These are phyloP conservation scores for Diaphora mendica DNA, from an alignment of 2,888 invertebrate species.

Conservation along the genomic window DNA sequence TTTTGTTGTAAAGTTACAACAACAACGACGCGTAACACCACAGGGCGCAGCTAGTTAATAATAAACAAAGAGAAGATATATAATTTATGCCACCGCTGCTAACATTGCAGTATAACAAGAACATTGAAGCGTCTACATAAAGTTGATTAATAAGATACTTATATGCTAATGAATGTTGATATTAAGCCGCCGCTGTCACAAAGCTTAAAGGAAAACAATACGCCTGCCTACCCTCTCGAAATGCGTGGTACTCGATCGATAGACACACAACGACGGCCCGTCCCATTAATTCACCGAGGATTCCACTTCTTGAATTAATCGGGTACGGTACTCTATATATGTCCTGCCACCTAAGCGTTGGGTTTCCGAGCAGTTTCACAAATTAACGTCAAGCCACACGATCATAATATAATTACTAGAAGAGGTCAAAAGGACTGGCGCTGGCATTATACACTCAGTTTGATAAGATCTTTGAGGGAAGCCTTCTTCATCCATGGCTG, in stretches of 20 bases:
- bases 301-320: slow-evolving; percentile 81
- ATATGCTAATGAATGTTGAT: slow-evolving; percentile 24
- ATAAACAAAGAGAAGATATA: neutral
- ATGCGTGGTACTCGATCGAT: slow-evolving; percentile 65
- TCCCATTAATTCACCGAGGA: slow-evolving; percentile 74
- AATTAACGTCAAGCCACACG: slow-evolving; percentile 75
- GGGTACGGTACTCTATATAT: slow-evolving; percentile 66
- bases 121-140: slow-evolving; percentile 14
- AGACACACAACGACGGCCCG: slow-evolving; percentile 64
- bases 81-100: neutral
- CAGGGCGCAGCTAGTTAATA: neutral
- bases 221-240: slow-evolving; percentile 44
- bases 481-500: slow-evolving; percentile 35
- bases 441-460: slow-evolving; percentile 49
- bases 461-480: slow-evolving; percentile 52
- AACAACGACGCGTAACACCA: too few relatives aligned
- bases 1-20: too few relatives aligned
- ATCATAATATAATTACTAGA: slow-evolving; percentile 69
- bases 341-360: slow-evolving; percentile 70
- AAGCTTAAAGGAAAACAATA: slow-evolving; percentile 41
- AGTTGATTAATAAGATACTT: slow-evolving; percentile 21
- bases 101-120: neutral
- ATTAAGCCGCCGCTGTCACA: slow-evolving; percentile 34
- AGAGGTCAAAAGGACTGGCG: slow-evolving; percentile 52
- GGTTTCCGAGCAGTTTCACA: slow-evolving; percentile 80